Conservation (phyloP, 2,113 vertebrate genomes). For the Diphyllodes magnificus region DNA sequence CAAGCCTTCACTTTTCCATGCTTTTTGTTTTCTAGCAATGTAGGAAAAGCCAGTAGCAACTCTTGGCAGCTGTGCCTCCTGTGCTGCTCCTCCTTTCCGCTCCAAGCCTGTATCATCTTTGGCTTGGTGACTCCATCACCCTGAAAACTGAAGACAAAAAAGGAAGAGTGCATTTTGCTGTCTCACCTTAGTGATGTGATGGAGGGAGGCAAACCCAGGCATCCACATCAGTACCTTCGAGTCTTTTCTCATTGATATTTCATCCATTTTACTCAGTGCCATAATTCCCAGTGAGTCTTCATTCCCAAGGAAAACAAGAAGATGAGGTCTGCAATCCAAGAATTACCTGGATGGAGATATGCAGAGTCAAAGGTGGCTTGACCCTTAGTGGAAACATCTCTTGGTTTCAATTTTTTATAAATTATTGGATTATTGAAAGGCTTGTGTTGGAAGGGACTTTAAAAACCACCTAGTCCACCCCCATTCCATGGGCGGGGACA, state of each 20-base stretch:
- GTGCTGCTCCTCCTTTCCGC: background rate
- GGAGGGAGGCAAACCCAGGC: background rate
- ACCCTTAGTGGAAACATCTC: background rate
- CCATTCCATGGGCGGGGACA: too few relatives aligned
- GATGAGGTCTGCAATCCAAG: background rate
- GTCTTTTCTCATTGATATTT: background rate
- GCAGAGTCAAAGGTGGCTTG: background rate
- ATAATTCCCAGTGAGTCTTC: background rate
- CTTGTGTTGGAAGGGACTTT: background rate
- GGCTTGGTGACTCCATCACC: background rate
- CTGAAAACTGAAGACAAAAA: background rate
- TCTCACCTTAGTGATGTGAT: background rate
- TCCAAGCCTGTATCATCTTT: background rate
- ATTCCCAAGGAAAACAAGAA: background rate
- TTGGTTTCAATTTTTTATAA: background rate
- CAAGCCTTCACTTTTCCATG: background rate
- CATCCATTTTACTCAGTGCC: rapidly evolving
- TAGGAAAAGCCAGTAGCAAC: background rate
- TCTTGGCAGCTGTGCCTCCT: background rate
- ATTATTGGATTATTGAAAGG: background rate
- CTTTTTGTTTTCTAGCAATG: background rate
- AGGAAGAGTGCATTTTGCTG: background rate
- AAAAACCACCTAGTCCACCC: background rate
- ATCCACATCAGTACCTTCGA: background rate
- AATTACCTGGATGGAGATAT: background rate